phyloP scores from a whole-genome alignment of 2,888 invertebrate genomes.

The Nomada flava region DNA sequence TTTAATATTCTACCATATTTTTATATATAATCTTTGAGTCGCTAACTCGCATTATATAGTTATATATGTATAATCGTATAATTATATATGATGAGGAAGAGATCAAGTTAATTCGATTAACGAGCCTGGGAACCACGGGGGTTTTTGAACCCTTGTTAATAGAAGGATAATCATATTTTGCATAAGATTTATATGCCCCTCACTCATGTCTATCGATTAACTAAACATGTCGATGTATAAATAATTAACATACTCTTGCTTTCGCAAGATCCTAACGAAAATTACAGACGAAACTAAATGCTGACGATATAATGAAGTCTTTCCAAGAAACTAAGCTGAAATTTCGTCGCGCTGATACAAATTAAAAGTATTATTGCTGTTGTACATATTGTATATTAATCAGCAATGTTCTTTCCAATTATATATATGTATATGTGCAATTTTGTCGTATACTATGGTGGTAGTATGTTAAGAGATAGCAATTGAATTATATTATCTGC shows the following conservation, averaged over 20 bases:
- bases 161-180: conserved; percentile 76
- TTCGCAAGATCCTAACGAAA: conserved; percentile 1
- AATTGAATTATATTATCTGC: conserved; percentile 20
- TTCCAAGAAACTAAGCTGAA: conserved; percentile 14
- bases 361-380: conserved; percentile 49
- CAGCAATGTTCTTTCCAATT: conserved; percentile 50
- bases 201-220: conserved; percentile 15
- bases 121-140: conserved; percentile 16
- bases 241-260: conserved; percentile 9
- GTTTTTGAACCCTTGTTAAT: conserved; percentile 57
- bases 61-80: neutral
- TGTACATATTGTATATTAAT: conserved; percentile 70
- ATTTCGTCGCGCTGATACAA: conserved; percentile 37
- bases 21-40: conserved; percentile 66
- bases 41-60: conserved; percentile 28
- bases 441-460: conserved; percentile 30
- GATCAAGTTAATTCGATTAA: conserved; percentile 27
- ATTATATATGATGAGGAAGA: neutral
- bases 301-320: conserved; percentile 5
- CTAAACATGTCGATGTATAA: conserved; percentile 18
- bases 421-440: conserved; percentile 54
- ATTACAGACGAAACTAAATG: conserved; percentile 10
- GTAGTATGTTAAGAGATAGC: conserved; percentile 16
- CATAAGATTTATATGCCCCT: conserved; percentile 78
- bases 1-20: conserved; percentile 73